Evolutionary conservation across 2,888 invertebrate genomes (phyloP).

Genomic region (Drosophila siamana): DNA sequence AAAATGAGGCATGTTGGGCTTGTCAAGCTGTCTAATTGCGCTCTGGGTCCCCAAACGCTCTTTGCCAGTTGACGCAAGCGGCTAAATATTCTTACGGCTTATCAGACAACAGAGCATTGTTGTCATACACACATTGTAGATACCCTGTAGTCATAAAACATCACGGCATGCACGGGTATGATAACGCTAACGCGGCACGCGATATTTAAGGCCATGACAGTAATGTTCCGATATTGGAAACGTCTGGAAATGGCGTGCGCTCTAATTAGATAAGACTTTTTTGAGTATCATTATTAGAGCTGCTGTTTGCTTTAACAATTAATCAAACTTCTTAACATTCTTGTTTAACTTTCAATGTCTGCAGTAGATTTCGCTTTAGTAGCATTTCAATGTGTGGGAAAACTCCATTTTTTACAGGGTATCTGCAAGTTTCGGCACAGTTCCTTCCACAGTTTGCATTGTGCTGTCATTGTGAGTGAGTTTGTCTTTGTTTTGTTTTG

Average conservation of each 20-base stretch:
- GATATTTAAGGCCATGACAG: not conserved
- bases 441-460: not conserved
- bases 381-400: too few relatives aligned
- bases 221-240: not conserved
- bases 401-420: too few relatives aligned
- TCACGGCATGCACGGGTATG: not conserved
- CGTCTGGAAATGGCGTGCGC: not conserved
- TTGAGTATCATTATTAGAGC: not conserved
- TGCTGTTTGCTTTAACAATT: too few relatives aligned
- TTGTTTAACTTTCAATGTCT: too few relatives aligned
- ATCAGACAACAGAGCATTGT: conserved; percentile 47
- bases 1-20: conserved; percentile 31
- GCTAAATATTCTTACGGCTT: conserved; percentile 65
- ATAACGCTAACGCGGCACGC: conserved; percentile 1
- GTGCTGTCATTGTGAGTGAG: not conserved
- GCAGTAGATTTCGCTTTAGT: too few relatives aligned
- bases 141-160: conserved; percentile 17
- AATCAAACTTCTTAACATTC: not conserved
- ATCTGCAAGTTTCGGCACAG: not conserved
- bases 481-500: conserved; percentile 28
- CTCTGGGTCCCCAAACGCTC: not conserved
- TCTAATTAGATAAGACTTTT: not conserved
- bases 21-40: conserved; percentile 44
- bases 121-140: not conserved
- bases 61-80: conserved; percentile 65